Evolutionary conservation across 2,113 vertebrate genomes (phyloP), one percentile per base, ranked within the genome.

Genomic region (Regulus satrapa): DNA sequence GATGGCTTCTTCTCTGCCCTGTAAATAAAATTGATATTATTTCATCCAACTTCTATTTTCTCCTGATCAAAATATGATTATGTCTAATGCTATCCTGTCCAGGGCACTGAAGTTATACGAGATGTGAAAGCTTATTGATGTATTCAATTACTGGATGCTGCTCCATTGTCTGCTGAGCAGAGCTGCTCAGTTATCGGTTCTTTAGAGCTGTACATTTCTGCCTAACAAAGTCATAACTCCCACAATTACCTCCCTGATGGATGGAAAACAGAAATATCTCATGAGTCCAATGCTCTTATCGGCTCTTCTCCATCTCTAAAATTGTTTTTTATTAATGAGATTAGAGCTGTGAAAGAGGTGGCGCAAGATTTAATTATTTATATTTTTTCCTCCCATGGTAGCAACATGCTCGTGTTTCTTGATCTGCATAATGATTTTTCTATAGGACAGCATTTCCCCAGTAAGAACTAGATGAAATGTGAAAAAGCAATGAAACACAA

Each of bases 91-190:
- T 86, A 74, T 85, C 94, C 96, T 96, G 95, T 96, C 91, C 89
- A 94, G 91, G 78, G 91, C 58, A 95, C 92, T 88, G 90, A 92
- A 97, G 94, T 97, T 97, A 88, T 94, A 96, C 52, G 91, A 97
- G 95, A 97, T 98, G 95, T 95, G 97, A 98, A 98, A 97, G 97
- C 98, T 98, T 98, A 98, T 98, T 98, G 98, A 98, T 98, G 97
- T 97, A 96, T 97, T 97, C 97, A 98, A 98, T 98, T 97, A 98
- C 95, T 84, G 93, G 83, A 85, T 96, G 92, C 96, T 83, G 95
- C 97, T 95, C 91, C 95, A 95, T 97, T 94, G 96, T 97, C 97
- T 94, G 97, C 86, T 82, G 74, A 90, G 95, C 88, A 95, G 95
- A 92, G 86, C 79, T 62, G 90, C 91, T 95, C 88, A 71, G 91